Evolutionary conservation across 2,888 invertebrate genomes (phyloP).

Genomic region (Sarcophaga variegata): DNA sequence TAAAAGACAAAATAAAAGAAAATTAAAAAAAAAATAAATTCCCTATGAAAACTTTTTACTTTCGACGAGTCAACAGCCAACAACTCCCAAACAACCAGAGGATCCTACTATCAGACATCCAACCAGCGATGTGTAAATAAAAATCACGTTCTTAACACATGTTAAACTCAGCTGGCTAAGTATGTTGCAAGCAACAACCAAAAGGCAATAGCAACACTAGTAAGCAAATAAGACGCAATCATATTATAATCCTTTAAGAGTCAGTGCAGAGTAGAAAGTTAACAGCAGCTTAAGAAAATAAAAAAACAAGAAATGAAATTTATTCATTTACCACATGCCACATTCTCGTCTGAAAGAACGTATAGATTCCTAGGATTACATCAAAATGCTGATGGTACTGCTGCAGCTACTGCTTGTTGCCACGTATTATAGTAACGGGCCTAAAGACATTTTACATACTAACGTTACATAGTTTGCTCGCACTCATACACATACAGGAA

Average conservation of each 20-base stretch:
- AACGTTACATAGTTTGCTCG: background rate
- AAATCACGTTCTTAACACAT: constrained; percentile 32
- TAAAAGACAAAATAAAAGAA: constrained; percentile 16
- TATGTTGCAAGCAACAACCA: constrained; percentile 32
- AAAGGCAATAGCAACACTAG: background rate
- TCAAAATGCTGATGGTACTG: background rate
- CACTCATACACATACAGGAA: too few species aligned
- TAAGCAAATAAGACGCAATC: constrained; percentile 34
- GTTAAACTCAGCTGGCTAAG: background rate
- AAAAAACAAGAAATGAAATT: background rate
- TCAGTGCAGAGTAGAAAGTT: constrained; percentile 30
- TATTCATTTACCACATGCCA: constrained; percentile 46
- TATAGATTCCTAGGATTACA: too few species aligned
- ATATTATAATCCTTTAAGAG: constrained; percentile 52
- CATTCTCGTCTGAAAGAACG: background rate
- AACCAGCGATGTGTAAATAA: constrained; percentile 53
- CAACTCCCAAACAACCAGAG: background rate
- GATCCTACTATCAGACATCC: too few species aligned
- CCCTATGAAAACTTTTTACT: constrained; percentile 40
- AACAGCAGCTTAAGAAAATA: constrained; percentile 39
- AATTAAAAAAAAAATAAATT: too few species aligned
- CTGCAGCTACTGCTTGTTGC: background rate
- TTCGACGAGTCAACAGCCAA: constrained; percentile 8
- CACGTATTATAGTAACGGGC: constrained; percentile 32
- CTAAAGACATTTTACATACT: constrained; percentile 40